Evolutionary conservation across 2,113 vertebrate species (phyloP).

Genomic region (Lasiurus borealis): DNA sequence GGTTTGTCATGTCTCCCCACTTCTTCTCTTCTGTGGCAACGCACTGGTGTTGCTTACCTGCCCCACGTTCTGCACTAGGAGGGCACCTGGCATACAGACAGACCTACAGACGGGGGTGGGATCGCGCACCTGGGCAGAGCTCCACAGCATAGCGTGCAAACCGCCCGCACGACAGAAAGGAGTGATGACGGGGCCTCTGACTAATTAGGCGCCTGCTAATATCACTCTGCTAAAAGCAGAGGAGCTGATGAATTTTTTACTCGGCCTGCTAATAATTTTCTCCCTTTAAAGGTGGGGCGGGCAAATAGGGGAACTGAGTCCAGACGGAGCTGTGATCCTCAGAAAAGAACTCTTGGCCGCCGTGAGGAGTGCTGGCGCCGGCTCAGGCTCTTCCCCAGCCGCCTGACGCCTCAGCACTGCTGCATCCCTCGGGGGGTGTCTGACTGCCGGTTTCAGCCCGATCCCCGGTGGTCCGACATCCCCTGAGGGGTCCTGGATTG

Average conservation of each 20-base stretch:
- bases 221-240: constrained; percentile 75
- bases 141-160: fast-evolving
- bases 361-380: not conserved
- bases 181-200: not conserved
- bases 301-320: constrained; percentile 63
- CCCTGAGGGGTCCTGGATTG: too few relatives aligned
- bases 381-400: too few relatives aligned
- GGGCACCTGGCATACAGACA: not conserved
- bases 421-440: too few relatives aligned
- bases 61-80: not conserved
- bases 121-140: not conserved
- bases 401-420: too few relatives aligned
- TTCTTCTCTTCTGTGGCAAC: not conserved
- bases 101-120: not conserved
- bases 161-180: not conserved
- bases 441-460: too few relatives aligned
- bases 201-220: constrained; percentile 56
- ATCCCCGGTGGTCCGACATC: too few relatives aligned
- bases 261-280: constrained; percentile 62
- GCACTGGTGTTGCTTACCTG: not conserved
- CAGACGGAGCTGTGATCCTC: constrained; percentile 15
- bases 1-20: not conserved
- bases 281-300: constrained; percentile 57
- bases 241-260: constrained; percentile 76
- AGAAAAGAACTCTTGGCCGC: not conserved